Evolutionary conservation across 2,113 vertebrate genomes (phyloP).

Genomic region (Notarius quadriscutis): DNA sequence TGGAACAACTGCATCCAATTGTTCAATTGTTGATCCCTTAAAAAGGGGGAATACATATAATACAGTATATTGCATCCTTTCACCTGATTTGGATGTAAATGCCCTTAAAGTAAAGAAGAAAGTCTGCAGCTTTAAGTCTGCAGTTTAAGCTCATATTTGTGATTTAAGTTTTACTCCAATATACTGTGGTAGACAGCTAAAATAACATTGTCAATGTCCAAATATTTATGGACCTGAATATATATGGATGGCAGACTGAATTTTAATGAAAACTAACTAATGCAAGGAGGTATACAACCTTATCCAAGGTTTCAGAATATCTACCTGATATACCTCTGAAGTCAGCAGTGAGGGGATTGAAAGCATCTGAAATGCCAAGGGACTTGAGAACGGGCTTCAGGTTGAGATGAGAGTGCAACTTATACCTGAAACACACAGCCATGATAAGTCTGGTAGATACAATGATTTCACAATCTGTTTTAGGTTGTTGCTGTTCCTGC

Average conservation of each 20-base stretch:
- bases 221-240: background rate
- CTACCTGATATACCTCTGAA: slow-evolving; percentile 90
- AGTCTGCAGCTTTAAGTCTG: background rate
- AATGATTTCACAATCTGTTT: background rate
- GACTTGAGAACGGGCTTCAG: slow-evolving; percentile 78
- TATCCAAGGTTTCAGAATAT: background rate
- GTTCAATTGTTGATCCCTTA: too few relatives aligned
- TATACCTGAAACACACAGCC: slow-evolving; percentile 76
- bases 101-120: background rate
- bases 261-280: background rate
- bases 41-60: too few relatives aligned
- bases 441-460: background rate
- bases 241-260: background rate
- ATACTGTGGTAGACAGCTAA: background rate
- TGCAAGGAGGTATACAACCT: background rate
- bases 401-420: slow-evolving; percentile 83
- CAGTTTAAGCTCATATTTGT: background rate
- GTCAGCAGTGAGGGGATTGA: slow-evolving; percentile 81
- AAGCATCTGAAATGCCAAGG: slow-evolving; percentile 83
- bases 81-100: background rate
- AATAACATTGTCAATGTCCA: background rate
- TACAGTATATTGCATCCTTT: too few relatives aligned
- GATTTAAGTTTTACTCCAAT: background rate
- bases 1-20: background rate
- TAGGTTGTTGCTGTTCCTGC: background rate